These are phyloP conservation scores for Zelleria hepariella DNA, from an alignment of 2,888 invertebrate species.

Conservation along the genomic window DNA sequence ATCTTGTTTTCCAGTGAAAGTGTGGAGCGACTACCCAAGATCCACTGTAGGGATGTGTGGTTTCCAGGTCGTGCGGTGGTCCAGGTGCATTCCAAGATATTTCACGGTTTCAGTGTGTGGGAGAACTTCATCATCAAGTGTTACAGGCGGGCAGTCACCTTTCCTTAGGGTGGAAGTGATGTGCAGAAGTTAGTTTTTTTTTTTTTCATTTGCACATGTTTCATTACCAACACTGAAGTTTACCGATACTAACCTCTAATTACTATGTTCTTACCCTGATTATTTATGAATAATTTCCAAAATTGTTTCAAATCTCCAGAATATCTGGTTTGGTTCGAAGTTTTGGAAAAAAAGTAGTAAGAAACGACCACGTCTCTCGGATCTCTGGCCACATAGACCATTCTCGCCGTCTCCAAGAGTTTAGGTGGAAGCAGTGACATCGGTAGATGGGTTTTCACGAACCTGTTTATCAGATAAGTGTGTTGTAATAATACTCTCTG, in stretches of 20 bases:
- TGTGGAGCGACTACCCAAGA: no score
- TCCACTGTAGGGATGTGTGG: no score
- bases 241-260: neutral
- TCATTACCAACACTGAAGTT: no score
- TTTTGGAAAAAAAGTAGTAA: conserved; percentile 82
- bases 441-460: conserved; percentile 79
- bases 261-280: conserved; percentile 71
- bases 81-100: no score
- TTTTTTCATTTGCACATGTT: neutral
- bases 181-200: neutral
- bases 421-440: conserved; percentile 79
- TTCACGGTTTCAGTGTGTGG: no score
- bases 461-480: no score
- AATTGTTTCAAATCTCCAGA: conserved; percentile 76
- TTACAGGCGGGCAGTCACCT: no score
- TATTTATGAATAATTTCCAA: conserved; percentile 78
- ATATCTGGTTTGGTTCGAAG: conserved; percentile 77
- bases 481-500: no score
- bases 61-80: neutral
- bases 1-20: no score
- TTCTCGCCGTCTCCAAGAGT: conserved; percentile 69
- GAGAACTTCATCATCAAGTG: no score
- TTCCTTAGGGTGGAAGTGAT: neutral
- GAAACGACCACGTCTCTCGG: conserved; percentile 90
- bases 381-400: conserved; percentile 88